Conservation (phyloP, 1,140 invertebrate genomes). For the Drosophila tristis region DNA sequence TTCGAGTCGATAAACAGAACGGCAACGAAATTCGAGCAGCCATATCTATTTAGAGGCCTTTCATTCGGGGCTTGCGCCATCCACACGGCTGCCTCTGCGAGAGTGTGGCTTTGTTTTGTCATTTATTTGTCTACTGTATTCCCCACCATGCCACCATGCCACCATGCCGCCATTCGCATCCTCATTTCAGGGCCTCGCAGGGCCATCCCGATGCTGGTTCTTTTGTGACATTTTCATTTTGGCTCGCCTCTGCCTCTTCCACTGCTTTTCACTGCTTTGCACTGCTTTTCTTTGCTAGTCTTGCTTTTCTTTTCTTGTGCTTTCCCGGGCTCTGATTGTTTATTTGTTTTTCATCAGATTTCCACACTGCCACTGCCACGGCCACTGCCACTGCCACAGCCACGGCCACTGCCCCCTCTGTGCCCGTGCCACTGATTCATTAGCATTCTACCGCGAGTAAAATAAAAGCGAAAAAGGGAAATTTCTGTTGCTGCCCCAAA, state of each 20-base stretch:
- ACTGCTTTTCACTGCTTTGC: constrained; percentile 7
- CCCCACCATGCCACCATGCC: too few species aligned
- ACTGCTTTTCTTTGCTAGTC: constrained; percentile 10
- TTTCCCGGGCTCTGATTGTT: constrained; percentile 56
- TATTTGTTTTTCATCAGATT: constrained; percentile 70
- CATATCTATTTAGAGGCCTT: not conserved
- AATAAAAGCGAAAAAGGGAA: constrained; percentile 10
- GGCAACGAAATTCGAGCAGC: too few species aligned
- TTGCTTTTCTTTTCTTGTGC: not conserved
- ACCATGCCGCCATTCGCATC: not conserved
- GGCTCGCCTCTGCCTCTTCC: not conserved
- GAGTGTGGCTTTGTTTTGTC: constrained; percentile 9
- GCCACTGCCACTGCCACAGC: not conserved
- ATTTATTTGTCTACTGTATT: constrained; percentile 16
- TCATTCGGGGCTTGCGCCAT: too few species aligned
- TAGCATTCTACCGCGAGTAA: constrained; percentile 51
- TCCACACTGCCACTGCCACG: constrained; percentile 12
- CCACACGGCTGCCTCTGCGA: too few species aligned
- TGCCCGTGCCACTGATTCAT: constrained; percentile 45
- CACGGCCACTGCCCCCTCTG: constrained; percentile 3
- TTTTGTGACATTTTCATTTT: constrained; percentile 30
- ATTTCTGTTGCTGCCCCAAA: constrained; percentile 35
- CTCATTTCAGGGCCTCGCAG: constrained; percentile 4
- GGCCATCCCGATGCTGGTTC: constrained; percentile 21
- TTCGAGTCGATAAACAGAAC: too few species aligned